phyloP scores from a whole-genome alignment of 2,888 invertebrate genomes.

The Lithosia quadra region DNA sequence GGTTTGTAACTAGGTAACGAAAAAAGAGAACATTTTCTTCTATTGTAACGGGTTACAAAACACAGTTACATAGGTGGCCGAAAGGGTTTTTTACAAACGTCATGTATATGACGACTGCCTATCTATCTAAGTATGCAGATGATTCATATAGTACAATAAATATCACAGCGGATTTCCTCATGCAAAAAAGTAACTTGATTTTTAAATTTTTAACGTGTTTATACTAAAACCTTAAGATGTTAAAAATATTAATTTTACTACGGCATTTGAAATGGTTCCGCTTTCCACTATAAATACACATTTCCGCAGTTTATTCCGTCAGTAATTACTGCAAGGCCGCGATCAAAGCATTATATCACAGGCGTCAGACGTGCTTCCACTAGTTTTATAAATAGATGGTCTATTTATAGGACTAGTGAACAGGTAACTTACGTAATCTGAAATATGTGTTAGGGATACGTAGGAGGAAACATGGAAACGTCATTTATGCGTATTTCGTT shows the following conservation, averaged over 20 bases:
- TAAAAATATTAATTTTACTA: conserved; percentile 29
- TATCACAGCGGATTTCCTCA: not conserved
- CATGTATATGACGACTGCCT: no score
- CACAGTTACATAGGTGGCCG: no score
- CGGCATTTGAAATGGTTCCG: conserved; percentile 31
- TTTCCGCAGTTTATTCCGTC: conserved; percentile 50
- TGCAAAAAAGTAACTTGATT: not conserved
- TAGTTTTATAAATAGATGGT: conserved; percentile 59
- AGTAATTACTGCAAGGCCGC: conserved; percentile 60
- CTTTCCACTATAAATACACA: conserved; percentile 38
- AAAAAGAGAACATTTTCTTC: no score
- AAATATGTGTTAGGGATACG: conserved; percentile 5
- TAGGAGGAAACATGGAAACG: not conserved
- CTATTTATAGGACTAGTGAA: conserved; percentile 53
- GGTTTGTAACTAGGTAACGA: no score
- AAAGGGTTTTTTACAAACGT: no score
- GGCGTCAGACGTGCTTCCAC: conserved; percentile 59
- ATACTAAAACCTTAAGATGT: conserved; percentile 12
- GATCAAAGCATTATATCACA: conserved; percentile 53
- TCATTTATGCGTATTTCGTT: conserved; percentile 4
- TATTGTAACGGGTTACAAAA: no score
- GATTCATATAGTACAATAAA: not conserved
- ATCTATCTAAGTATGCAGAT: not conserved
- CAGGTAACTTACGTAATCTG: conserved; percentile 35
- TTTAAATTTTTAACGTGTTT: not conserved